Evolutionary conservation across 2,888 invertebrate genomes (phyloP), one percentile per base, ranked within the genome.

Genomic region (Eurytoma californica): DNA sequence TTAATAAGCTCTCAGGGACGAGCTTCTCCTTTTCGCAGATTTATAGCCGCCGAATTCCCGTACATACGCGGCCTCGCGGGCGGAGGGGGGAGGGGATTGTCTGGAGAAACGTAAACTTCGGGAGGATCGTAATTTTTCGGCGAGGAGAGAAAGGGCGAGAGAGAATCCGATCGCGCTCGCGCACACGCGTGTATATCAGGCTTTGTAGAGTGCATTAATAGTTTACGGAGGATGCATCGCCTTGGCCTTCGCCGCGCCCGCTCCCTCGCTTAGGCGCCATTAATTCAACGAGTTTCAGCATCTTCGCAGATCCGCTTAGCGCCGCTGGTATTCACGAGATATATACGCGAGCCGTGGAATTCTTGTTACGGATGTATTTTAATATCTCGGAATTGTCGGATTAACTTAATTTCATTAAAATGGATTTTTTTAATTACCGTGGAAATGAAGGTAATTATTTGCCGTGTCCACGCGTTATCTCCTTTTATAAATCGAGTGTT

Each of bases 261-360:
- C 39, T 16, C 28, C 28, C 12, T 3, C 67, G 49, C 30, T 65
- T 51, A 66, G 24, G 20, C 13, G 49, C 66, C 66, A 77, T 77
- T 77, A 72, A 77, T 77, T 77, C 72, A 14, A 24, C 24, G 28
- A 67, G 61, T 72, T 78, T 78, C 78, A 72, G 55, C 60, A 24
- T 65, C 65, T 74, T 70, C 30, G 51, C 57, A 74, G 74, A 79
- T 74, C 66, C 66, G 70, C 70, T 79, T 69, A 79, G 57, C 66
- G 18, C 72, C 28, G 13, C 39, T n/a, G 47, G 16, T 12, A 24
- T 24, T 24, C 24, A 2, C 24, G 53, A 24, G 57, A 77, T 47
- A 70, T 61, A 53, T 39, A 55, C 18, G 66, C 24, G 24, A 9
- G 61, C 30, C 3, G 9, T 5, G 49, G 24, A 76, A 60, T 74